A percentile compares a stretch with the other conserved stretches of the same genome.
Conservation (phyloP, 1,140 invertebrate species). For the Halictus rubicundus region DNA sequence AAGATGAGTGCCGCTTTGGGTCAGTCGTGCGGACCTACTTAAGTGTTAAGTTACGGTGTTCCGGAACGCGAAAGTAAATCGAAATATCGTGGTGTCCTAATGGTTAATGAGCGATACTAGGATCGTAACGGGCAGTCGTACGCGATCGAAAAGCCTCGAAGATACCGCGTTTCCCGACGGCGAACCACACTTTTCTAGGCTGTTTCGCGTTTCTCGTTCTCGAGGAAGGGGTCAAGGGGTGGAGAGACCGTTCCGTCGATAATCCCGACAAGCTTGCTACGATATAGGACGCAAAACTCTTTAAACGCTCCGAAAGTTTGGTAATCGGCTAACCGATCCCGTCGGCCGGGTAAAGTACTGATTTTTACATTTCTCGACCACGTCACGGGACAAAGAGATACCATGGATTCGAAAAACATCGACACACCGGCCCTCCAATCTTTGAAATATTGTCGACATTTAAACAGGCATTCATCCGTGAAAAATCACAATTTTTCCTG, state of each 20-base stretch:
- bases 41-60: conserved; percentile 45
- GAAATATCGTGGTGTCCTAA: conserved; percentile 20
- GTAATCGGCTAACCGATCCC: conserved; percentile 49
- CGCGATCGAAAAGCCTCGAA: conserved; percentile 26
- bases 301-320: conserved; percentile 21
- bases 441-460: no score
- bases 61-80: conserved; percentile 36
- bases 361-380: conserved; percentile 39
- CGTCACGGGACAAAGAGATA: conserved; percentile 53
- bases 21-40: conserved; percentile 79
- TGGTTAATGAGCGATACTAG: conserved; percentile 54
- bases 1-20: conserved; percentile 77
- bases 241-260: conserved; percentile 22
- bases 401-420: no score
- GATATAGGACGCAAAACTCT: conserved; percentile 31
- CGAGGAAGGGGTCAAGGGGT: neutral
- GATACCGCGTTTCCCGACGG: conserved; percentile 4
- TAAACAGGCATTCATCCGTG: no score
- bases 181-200: conserved; percentile 50
- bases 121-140: conserved; percentile 54
- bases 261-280: conserved; percentile 57
- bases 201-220: conserved; percentile 29
- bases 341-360: conserved; percentile 16
- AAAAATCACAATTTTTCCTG: no score
- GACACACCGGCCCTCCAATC: no score